Evolutionary conservation across 2,113 vertebrate species (phyloP).

Genomic region (Planiliza haematocheilus): DNA sequence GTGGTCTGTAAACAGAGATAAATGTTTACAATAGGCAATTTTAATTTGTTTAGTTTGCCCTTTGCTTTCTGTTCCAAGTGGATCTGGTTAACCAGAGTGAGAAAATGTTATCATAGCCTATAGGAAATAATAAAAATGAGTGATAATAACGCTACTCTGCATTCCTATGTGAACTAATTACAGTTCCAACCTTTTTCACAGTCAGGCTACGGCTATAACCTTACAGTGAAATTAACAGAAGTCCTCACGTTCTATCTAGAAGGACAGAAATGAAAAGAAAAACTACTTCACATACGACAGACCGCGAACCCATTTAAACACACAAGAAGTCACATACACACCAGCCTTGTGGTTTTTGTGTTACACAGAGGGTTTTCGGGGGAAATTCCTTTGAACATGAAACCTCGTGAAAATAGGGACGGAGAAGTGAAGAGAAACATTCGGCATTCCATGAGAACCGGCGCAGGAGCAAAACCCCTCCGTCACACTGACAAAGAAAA

Average conservation of each 20-base stretch:
- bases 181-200: neutral
- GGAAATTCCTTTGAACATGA: constrained; percentile 77
- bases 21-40: neutral
- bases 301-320: constrained; percentile 27
- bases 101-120: neutral
- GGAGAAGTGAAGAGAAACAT: constrained; percentile 65
- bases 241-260: constrained; percentile 1
- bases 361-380: constrained; percentile 53
- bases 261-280: constrained; percentile 18
- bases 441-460: constrained; percentile 61
- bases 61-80: neutral
- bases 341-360: constrained; percentile 47
- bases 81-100: neutral
- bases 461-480: constrained; percentile 39
- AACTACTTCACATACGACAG: neutral
- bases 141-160: neutral
- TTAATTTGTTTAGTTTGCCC: neutral
- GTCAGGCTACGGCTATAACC: neutral
- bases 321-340: neutral
- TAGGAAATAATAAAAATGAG: constrained; percentile 3
- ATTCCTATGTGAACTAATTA: neutral
- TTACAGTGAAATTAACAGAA: neutral
- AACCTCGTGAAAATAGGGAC: constrained; percentile 57
- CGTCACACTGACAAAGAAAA: constrained; percentile 15
- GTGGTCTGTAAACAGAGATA: neutral